phyloP scores from a whole-genome alignment of 2,113 vertebrate species.

The Alces alces region DNA sequence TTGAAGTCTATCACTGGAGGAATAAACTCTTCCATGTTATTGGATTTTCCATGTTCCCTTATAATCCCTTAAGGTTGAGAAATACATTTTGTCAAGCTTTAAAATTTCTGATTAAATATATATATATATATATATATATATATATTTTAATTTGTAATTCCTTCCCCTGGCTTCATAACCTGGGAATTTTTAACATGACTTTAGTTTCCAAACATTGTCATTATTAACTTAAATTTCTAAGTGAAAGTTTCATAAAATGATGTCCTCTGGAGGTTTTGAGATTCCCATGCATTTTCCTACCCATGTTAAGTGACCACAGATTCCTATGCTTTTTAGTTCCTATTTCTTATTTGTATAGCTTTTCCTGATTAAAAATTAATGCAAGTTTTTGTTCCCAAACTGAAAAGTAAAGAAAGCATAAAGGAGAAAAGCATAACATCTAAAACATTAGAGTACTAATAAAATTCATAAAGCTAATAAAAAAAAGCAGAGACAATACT shows the following conservation, averaged over 20 bases:
- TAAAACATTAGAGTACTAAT: not conserved
- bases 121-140: too few relatives aligned
- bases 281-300: not conserved
- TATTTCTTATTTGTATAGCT: not conserved
- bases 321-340: not conserved
- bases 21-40: not conserved
- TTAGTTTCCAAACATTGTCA: not conserved
- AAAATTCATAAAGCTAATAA: not conserved
- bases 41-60: not conserved
- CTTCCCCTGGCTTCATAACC: not conserved
- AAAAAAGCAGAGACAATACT: not conserved
- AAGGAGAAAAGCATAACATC: not conserved
- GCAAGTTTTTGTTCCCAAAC: not conserved
- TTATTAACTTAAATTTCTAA: constrained; percentile 13
- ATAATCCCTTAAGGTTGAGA: not conserved
- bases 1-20: not conserved
- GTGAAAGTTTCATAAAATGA: constrained; percentile 8
- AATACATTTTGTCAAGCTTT: not conserved
- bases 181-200: not conserved
- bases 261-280: not conserved
- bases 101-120: not conserved
- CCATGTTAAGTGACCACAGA: not conserved
- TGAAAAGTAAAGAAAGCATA: not conserved
- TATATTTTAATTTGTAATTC: not conserved
- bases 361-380: constrained; percentile 39